Base-by-base conservation (phyloP, 2,797 vertebrate species). In the Lepus oiostolus region DNA sequence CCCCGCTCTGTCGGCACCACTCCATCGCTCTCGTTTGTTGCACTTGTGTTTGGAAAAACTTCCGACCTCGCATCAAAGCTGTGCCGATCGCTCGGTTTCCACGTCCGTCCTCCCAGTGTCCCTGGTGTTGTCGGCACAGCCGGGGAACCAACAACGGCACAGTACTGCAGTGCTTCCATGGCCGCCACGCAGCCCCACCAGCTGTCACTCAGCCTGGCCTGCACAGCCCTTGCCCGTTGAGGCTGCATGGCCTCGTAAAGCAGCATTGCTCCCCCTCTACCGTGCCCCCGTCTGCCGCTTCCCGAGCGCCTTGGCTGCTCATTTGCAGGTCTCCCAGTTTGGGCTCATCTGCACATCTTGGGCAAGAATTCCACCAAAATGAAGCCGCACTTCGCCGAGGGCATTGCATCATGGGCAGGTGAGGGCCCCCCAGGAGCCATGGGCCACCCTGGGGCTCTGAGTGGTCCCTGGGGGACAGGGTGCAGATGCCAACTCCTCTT, bases 51-150 rank as follows among this genome's bases (percentile, higher is more conserved):
- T 60, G 30, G 35, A 52, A 75, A 50, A 32, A 17, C 24, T 70
- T 58, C 42, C 70, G 26, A 67, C 1, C n/a, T 9, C 22, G 6
- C 2, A 0, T 26, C 5, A n/a, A 50, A 54, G n/a, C 5, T 63
- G 17, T 54, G 32, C 63, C 58, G 30, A 10, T 14, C 32, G 8
- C 7, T 3, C 1, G 42, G 62, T 38, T n/a, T 50, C 24, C 6
- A 3, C 6, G 13, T 3, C 4, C 58, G 6, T 9, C 52, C 21
- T 5, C 9, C 16, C 26, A 26, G 26, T 0, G 42, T 65, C 4
- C 11, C 26, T 24, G 14, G 9, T 4, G 10, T 30, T 10, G 16
- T 47, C 5, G 22, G 19, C 22, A n/a, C 58, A 42, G 8, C 16
- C 4, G 10, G 30, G 42, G 3, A 54, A 68, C 5, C 35, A 62